Evolutionary conservation across 35 echinoderm and acorn worm genomes (phyloP), one percentile per base, ranked within the genome.

Genomic region (Apostichopus californicus): DNA sequence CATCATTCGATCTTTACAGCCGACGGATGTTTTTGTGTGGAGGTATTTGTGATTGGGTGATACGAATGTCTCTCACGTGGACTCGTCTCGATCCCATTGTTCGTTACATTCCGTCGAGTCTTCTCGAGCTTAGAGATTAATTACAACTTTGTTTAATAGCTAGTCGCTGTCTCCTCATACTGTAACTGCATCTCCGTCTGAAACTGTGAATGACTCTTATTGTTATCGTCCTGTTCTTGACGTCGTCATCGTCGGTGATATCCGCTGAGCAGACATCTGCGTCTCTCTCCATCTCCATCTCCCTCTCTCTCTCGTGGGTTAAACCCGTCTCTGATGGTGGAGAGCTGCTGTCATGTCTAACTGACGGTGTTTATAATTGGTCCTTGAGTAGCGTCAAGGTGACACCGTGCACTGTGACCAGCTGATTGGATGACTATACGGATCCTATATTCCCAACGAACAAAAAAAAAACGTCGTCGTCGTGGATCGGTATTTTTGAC

Each of bases 341-440:
- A n/a, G 18, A 61, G 58, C 58, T 61, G 11, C 64, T 75, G 71
- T 75, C 71, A 20, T 18, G 71, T 20, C 71, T 18, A 7, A 75
- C 71, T 61, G 71, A 75, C 71, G 18, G 55, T 85, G 81, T 58
- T 85, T 5, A 21, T 85, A 85, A 57, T 85, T 85, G 81, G 81
- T 85, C 81, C 81, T 58, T 85, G 81, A 85, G 57, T 55, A 85
- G 11, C 54, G 81, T n/a, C 81, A 85, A 58, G 15, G 55, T 11
- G 17, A 85, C 81, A 85, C 55, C 54, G 14, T 56, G 55, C 58
- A 75, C 71, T n/a, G 21, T 75, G 6, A 20, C 71, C n/a, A 18
- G 71, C 20, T 75, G 17, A 75, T 75, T 75, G 71, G 71, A 75
- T 75, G 71, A 13, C 15, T 61, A 61, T 61, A 12, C 7, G 34